These are phyloP conservation scores for Littorina saxatilis DNA, from an alignment of 1,140 invertebrate genomes.

Conservation along the genomic window DNA sequence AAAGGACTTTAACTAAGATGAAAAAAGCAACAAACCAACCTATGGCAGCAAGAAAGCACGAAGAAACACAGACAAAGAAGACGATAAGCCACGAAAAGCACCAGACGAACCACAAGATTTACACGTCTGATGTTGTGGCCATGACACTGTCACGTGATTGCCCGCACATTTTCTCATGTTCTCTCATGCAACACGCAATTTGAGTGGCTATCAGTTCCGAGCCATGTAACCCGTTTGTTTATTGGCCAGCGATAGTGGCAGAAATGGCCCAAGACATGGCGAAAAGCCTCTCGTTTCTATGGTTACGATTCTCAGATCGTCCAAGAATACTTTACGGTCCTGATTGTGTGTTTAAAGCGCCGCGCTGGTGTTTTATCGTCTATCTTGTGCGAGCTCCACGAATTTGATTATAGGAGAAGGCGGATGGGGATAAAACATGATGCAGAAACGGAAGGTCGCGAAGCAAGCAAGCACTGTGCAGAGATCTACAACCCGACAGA, in stretches of 20 bases:
- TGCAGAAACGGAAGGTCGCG: not conserved
- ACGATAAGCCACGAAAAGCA: not conserved
- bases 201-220: slow-evolving; percentile 27
- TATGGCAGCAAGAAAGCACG: too few species aligned
- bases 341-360: too few species aligned
- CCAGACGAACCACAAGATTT: not conserved
- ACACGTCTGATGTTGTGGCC: not conserved
- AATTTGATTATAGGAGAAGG: not conserved
- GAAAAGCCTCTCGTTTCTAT: too few species aligned
- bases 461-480: not conserved
- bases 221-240: slow-evolving; percentile 26
- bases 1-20: too few species aligned
- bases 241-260: slow-evolving; percentile 1
- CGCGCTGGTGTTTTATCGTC: too few species aligned
- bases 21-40: too few species aligned
- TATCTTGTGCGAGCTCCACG: too few species aligned
- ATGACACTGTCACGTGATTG: not conserved
- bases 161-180: not conserved
- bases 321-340: too few species aligned
- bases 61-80: not conserved
- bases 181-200: slow-evolving; percentile 23
- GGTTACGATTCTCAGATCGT: too few species aligned
- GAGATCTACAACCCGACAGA: not conserved
- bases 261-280: too few species aligned
- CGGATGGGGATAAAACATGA: not conserved